phyloP scores from a whole-genome alignment of 2,888 invertebrate species.

The Coremacera marginata region DNA sequence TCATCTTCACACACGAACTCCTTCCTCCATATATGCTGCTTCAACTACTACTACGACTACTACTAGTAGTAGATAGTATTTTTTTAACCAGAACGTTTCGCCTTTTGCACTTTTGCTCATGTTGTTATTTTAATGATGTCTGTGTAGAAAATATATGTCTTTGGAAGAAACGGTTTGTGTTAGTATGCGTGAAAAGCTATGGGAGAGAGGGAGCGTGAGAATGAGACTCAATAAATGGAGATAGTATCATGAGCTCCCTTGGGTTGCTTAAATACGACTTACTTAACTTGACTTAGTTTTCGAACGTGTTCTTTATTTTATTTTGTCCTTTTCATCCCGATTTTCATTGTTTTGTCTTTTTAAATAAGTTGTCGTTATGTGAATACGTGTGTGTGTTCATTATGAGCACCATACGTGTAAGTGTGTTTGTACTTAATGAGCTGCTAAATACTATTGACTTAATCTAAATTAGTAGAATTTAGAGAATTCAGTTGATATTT shows the following conservation, averaged over 20 bases:
- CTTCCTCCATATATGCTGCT: background rate
- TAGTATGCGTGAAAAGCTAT: background rate
- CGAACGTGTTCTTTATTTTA: background rate
- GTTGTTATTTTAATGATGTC: slow-evolving; percentile 25
- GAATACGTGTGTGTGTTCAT: background rate
- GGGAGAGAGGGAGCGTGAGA: background rate
- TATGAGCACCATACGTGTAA: background rate
- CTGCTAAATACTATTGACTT: slow-evolving; percentile 23
- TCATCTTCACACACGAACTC: background rate
- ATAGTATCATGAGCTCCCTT: background rate
- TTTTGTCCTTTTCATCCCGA: background rate
- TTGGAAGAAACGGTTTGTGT: background rate
- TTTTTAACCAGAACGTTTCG: background rate
- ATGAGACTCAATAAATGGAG: too few relatives aligned
- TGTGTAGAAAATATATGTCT: background rate
- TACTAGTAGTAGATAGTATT: background rate
- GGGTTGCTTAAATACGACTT: slow-evolving; percentile 26
- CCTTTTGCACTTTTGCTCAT: slow-evolving; percentile 15
- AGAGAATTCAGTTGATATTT: background rate
- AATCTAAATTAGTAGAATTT: slow-evolving; percentile 10
- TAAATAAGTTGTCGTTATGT: background rate
- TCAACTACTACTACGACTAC: background rate
- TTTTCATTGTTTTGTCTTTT: background rate
- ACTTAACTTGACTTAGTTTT: slow-evolving; percentile 27
- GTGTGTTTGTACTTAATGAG: slow-evolving; percentile 1